These are phyloP conservation scores for Psylliodes chrysocephalus DNA, from an alignment of 2,888 invertebrate species.

Conservation along the genomic window DNA sequence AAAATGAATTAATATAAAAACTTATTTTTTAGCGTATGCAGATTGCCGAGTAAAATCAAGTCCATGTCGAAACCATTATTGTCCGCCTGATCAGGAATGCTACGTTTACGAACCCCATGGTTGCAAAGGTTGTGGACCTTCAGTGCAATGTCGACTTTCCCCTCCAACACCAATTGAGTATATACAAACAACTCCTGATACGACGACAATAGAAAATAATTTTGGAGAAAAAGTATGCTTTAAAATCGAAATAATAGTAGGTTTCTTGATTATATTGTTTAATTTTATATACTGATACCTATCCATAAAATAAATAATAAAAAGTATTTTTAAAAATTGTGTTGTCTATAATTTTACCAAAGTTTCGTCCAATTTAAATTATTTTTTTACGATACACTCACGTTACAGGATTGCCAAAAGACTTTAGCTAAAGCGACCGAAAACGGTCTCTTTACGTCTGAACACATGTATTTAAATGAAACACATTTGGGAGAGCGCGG, in stretches of 20 bases:
- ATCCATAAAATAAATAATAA: too few species aligned
- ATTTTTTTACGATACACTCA: too few species aligned
- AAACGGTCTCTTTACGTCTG: too few species aligned
- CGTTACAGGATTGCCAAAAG: too few species aligned
- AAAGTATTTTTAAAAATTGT: too few species aligned
- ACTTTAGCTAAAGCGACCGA: too few species aligned
- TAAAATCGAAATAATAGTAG: not conserved
- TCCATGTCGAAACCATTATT: conserved; percentile 53
- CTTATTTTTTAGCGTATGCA: conserved; percentile 54
- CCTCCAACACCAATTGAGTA: conserved; percentile 24
- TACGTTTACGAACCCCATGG: conserved; percentile 51
- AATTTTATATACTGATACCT: too few species aligned
- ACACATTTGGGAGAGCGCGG: too few species aligned
- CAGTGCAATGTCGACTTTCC: conserved; percentile 36
- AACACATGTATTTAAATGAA: too few species aligned
- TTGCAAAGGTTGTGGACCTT: conserved; percentile 52
- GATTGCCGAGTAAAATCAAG: conserved; percentile 51
- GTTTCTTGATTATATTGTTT: not conserved
- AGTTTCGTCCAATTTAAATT: too few species aligned
- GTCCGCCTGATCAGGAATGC: conserved; percentile 57
- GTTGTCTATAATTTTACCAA: too few species aligned
- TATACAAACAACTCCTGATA: not conserved
- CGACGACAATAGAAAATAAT: not conserved
- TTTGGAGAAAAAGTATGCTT: not conserved
- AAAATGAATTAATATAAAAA: too few species aligned